Evolutionary conservation across 64 coral and sea anemone genomes (phyloP), one percentile per base, ranked within the genome.

Genomic region (Catalaphyllia jardinei): DNA sequence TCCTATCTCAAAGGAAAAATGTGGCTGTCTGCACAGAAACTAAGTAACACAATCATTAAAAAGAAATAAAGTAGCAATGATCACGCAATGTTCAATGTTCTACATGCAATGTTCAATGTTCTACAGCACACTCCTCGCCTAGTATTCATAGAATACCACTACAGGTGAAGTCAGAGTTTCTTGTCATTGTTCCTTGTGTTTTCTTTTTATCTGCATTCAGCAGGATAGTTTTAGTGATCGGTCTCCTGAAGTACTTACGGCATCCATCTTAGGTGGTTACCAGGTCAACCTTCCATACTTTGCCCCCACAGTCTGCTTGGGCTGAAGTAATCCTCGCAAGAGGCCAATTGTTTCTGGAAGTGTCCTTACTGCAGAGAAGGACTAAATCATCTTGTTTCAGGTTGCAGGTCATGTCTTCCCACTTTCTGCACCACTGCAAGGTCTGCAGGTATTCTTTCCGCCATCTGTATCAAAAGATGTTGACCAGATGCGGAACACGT

Each of bases 391-490:
- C 87, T 18, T 77, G 60, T 39, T 89, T 74, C 15, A 78, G 59
- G 59, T 89, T 89, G 18, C 20, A 33, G 31, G 29, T 30, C 8
- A 31, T 57, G 4, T 62, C 14, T 30, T 78, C 4, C 87, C 75
- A 89, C 75, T 89, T 89, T 35, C 55, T 78, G 78, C 74, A 49
- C 29, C 77, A 78, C 73, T 93, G 92, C 9, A 94, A 60, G 10
- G 31, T 64, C 1, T 38, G 72, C 1, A 89, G 67, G 25, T 54
- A 94, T 27, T 94, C 78, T 86, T 86, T 89, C 4, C 24, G 39
- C 89, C 90, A 92, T 6, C 62, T 19, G 10, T 74, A 52, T 74
- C 90, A 92, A 19, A 93, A 89, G 35, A 83, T 38, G 38, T 93
- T 93, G 16, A 81, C 93, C 18, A 87, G 18, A 20, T 94, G 52